Base-by-base conservation (phyloP, 2,888 invertebrate genomes). In the Chrysodeixis includens region DNA sequence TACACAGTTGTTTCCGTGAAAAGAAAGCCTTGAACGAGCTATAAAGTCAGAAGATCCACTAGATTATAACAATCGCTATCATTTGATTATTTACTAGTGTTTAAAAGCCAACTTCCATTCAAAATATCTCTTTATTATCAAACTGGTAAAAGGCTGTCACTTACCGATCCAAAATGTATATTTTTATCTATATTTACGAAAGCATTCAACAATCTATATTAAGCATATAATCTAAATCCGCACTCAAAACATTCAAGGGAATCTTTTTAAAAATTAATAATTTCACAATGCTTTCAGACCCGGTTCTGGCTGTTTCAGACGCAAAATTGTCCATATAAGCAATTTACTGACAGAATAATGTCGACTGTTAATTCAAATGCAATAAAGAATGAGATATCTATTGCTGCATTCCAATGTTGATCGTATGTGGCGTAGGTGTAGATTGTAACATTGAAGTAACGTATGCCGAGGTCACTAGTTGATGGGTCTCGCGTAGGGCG, bases 401-500 rank as follows among this genome's bases (percentile, higher is more conserved):
- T 30, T 63, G 5, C 51, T 58, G 22, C 66, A 73, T 73, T 73
- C 78, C 78, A 59, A 1, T 30, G 7, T n/a, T 8, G 9, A 49
- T 51, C 57, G 76, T 71, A 61, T 51, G 16, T n/a, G 5, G 60
- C 51, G 73, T 74, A 73, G 78, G 78, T 32, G 74, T 60, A 52
- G 61, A 62, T 74, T 56, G 68, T 74, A 61, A 55, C 61, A 51
- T 69, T 78, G 78, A 74, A 69, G 74, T 62, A 74, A 78, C 26
- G 46, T 49, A 49, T 56, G 62, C 20, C 75, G 62, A 78, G 79
- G 75, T 75, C 75, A 63, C 10, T 57, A 18, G 56, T 54, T 59
- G 68, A 78, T 74, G 63, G 58, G 61, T 64, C 74, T 78, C 51
- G 56, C 56, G 62, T 73, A 77, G 62, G 74, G 68, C 78, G 58